Evolutionary conservation across 30 jellyfish, hydroid and myxozoan genomes (phyloP).

Genomic region (Mastigias papua): DNA sequence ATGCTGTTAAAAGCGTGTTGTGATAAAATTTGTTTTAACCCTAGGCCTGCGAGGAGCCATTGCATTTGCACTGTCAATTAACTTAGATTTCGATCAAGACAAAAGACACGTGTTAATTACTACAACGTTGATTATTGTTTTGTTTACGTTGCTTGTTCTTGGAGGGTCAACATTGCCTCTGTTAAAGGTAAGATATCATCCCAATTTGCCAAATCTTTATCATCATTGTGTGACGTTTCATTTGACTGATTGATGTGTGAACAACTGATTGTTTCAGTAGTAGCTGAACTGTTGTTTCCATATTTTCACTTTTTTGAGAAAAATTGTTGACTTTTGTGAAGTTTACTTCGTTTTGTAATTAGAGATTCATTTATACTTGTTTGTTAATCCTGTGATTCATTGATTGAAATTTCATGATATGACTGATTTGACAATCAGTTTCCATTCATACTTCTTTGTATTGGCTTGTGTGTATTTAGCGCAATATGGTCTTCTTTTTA

Average conservation of each 20-base stretch:
- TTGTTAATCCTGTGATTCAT: too few species aligned
- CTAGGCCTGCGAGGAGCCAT: slow-evolving; percentile 99
- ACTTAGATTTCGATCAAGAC: slow-evolving; percentile 87
- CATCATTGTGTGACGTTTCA: too few species aligned
- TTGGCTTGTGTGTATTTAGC: neutral
- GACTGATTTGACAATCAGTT: too few species aligned
- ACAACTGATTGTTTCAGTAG: too few species aligned
- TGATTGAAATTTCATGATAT: too few species aligned
- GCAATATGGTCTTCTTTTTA: neutral
- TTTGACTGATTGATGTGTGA: too few species aligned
- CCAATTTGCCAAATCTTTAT: neutral
- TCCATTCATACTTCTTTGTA: neutral
- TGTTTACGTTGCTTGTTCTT: slow-evolving; percentile 84
- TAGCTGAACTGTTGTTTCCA: too few species aligned
- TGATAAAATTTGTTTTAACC: neutral
- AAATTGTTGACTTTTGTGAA: too few species aligned
- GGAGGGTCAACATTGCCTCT: slow-evolving; percentile 97
- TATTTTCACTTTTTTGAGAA: too few species aligned
- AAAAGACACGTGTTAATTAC: slow-evolving; percentile 88
- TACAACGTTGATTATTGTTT: slow-evolving; percentile 88
- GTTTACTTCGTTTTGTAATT: too few species aligned
- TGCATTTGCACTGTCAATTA: slow-evolving; percentile 95
- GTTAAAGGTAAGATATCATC: slow-evolving; percentile 69
- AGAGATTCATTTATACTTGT: too few species aligned
- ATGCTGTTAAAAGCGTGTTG: neutral